Percentiles rank a stretch among this genome's conserved stretches.
Evolutionary conservation across 1,140 invertebrate genomes (phyloP).

Genomic region (Ericerus pela): DNA sequence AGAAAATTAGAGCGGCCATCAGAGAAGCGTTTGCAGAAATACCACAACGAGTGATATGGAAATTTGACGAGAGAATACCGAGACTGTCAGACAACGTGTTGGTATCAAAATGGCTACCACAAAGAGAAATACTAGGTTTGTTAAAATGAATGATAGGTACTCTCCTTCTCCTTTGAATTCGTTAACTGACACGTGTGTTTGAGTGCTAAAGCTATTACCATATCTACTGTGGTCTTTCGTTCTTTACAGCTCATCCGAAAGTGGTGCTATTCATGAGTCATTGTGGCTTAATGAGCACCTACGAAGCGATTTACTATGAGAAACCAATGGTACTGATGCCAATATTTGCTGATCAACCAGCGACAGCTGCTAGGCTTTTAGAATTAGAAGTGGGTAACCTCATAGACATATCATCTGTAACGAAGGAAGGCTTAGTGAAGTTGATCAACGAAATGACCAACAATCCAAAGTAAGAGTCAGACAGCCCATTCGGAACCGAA

Average conservation of each 20-base stretch:
- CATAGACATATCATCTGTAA: too few species aligned
- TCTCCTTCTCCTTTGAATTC: too few species aligned
- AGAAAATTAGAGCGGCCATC: conserved; percentile 28
- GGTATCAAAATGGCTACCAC: conserved; percentile 28
- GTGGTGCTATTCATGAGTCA: conserved; percentile 42
- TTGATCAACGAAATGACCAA: too few species aligned
- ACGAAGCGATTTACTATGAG: conserved; percentile 40
- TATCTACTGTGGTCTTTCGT: too few species aligned
- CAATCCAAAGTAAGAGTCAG: too few species aligned
- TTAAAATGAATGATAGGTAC: too few species aligned
- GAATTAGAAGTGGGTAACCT: conserved; percentile 7
- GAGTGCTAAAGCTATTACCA: too few species aligned
- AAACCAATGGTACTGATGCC: conserved; percentile 38
- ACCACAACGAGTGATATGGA: conserved; percentile 37
- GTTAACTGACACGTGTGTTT: too few species aligned
- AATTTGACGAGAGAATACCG: conserved; percentile 30
- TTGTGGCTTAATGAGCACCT: conserved; percentile 41
- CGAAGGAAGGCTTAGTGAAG: too few species aligned
- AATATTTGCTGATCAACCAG: conserved; percentile 28
- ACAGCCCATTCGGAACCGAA: too few species aligned
- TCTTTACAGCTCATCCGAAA: conserved; percentile 37
- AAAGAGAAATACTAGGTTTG: conserved; percentile 24
- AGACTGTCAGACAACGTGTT: conserved; percentile 8
- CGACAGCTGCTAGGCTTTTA: conserved; percentile 20
- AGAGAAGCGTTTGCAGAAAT: conserved; percentile 33